Evolutionary conservation across 2,888 invertebrate genomes (phyloP).

Genomic region (Dysmachus trigonus): DNA sequence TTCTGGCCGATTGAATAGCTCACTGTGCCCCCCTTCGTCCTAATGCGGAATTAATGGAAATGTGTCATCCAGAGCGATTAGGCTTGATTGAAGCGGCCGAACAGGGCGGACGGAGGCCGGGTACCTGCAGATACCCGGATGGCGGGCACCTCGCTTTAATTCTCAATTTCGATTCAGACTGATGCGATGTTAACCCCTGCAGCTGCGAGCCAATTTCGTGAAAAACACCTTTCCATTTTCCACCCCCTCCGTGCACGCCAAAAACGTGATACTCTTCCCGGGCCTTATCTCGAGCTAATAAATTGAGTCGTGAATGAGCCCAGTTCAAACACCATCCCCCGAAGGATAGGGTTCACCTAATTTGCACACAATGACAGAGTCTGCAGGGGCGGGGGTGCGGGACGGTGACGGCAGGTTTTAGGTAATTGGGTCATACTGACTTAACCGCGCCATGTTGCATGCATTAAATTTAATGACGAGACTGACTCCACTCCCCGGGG

Average conservation of each 20-base stretch:
- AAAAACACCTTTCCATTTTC: conserved; percentile 5
- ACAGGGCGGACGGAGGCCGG: not conserved
- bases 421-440: conserved; percentile 39
- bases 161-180: conserved; percentile 21
- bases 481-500: conserved; percentile 24
- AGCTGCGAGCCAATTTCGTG: conserved; percentile 14
- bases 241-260: not conserved
- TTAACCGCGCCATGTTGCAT: conserved; percentile 41
- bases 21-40: not conserved
- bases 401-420: not conserved
- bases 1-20: conserved; percentile 25
- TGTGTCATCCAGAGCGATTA: conserved; percentile 37
- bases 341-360: conserved; percentile 40
- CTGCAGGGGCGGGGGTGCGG: not conserved
- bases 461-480: conserved; percentile 41
- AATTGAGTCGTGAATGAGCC: conserved; percentile 40
- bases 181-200: conserved; percentile 25
- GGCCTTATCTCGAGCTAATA: conserved; percentile 16
- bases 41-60: conserved; percentile 37
- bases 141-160: not conserved
- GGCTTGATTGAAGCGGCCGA: conserved; percentile 21
- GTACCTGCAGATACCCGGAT: not conserved
- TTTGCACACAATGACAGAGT: conserved; percentile 13
- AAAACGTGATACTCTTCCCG: not conserved
- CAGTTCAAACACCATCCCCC: conserved; percentile 22